These are phyloP conservation scores for Chrysopa pallens DNA, from an alignment of 1,140 invertebrate genomes.

Conservation along the genomic window DNA sequence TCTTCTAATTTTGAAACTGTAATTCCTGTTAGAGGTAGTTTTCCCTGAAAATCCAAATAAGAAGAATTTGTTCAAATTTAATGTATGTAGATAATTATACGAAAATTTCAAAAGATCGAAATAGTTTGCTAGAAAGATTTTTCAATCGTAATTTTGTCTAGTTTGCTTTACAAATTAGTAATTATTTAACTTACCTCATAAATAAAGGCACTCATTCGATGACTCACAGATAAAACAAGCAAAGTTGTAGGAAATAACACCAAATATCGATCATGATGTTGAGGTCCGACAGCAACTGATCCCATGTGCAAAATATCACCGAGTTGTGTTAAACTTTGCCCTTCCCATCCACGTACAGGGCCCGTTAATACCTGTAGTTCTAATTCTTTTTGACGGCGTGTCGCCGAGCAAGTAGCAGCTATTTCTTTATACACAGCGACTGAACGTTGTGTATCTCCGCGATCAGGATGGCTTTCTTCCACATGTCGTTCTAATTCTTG, in stretches of 20 bases:
- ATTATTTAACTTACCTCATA: constrained; percentile 56
- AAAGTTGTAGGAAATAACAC: constrained; percentile 78
- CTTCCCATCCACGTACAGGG: constrained; percentile 86
- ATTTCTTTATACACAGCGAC: constrained; percentile 89
- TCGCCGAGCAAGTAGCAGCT: constrained; percentile 63
- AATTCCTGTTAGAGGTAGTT: constrained; percentile 73
- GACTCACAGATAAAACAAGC: constrained; percentile 78
- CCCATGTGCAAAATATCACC: constrained; percentile 74
- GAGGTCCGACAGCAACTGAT: constrained; percentile 62
- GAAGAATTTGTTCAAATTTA: too few species aligned
- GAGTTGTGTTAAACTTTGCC: constrained; percentile 58
- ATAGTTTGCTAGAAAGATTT: neutral
- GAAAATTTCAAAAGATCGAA: neutral
- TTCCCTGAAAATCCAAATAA: constrained; percentile 61
- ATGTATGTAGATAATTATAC: too few species aligned
- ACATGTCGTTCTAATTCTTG: constrained; percentile 91
- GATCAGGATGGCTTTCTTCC: constrained; percentile 85
- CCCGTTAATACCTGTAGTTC: constrained; percentile 88
- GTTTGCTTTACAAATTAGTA: neutral
- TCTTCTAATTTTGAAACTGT: constrained; percentile 59
- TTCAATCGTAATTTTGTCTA: neutral
- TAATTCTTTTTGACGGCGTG: constrained; percentile 86
- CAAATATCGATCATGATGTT: constrained; percentile 75
- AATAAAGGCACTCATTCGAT: constrained; percentile 83
- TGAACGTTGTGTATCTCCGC: constrained; percentile 89